These are phyloP conservation scores for Oreochromis mossambicus DNA, from an alignment of 2,797 vertebrate species.

Conservation along the genomic window DNA sequence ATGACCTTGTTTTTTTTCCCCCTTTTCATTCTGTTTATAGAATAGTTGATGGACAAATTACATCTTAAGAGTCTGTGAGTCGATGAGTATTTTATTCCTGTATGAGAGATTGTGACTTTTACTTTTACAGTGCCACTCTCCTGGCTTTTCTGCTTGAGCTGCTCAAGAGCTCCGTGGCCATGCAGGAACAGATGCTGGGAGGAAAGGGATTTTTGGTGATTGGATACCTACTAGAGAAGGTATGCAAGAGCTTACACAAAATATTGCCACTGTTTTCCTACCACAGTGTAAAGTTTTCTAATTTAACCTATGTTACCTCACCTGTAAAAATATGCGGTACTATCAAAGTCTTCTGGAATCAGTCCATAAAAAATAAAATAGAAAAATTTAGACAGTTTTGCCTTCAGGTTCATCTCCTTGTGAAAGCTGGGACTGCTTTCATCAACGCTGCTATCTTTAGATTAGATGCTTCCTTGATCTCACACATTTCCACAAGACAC, in stretches of 20 bases:
- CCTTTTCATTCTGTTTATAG: background rate
- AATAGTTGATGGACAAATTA: background rate
- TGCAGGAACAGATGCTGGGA: conserved; percentile 98
- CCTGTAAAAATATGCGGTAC: background rate
- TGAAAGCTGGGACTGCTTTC: background rate
- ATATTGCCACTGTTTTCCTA: background rate
- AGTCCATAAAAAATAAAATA: background rate
- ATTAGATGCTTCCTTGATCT: background rate
- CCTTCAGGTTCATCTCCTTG: background rate
- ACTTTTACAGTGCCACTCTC: conserved; percentile 77
- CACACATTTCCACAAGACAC: background rate
- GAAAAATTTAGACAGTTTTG: background rate
- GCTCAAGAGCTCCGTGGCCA: conserved; percentile 94
- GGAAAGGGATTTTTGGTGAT: conserved; percentile 97
- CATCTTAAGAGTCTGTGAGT: background rate
- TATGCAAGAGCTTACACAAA: conserved; percentile 29
- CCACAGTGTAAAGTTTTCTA: background rate
- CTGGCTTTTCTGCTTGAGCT: conserved; percentile 93
- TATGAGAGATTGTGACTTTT: background rate
- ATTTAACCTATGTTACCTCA: background rate
- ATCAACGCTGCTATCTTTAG: background rate
- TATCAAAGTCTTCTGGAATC: background rate
- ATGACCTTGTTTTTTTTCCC: conserved; percentile 37
- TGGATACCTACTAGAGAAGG: conserved; percentile 96
- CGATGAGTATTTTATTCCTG: background rate